phyloP scores from a whole-genome alignment of 2,797 vertebrate genomes.

The Tapera naevia region DNA sequence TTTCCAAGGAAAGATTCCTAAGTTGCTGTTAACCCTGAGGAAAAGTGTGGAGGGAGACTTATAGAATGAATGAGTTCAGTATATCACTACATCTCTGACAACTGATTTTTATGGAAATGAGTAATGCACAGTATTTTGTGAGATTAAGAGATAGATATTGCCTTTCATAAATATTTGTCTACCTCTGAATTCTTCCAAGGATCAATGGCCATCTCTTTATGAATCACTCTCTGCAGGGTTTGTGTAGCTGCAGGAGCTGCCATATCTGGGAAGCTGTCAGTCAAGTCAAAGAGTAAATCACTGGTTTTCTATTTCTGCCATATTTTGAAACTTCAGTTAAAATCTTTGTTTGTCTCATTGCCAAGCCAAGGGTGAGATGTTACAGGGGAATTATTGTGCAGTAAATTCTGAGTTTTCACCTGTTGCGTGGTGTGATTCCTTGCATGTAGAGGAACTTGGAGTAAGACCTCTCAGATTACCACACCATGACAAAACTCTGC shows the following conservation, averaged over 20 bases:
- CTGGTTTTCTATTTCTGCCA: neutral
- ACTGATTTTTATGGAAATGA: neutral
- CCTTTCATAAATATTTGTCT: slow-evolving; percentile 8
- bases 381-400: neutral
- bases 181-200: neutral
- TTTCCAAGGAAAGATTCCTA: neutral
- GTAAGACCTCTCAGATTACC: neutral
- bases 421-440: neutral
- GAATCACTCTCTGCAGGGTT: neutral
- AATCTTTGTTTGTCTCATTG: neutral
- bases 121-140: neutral
- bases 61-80: slow-evolving; percentile 14
- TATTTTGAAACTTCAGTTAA: neutral
- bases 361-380: neutral
- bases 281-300: neutral
- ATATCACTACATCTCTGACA: neutral
- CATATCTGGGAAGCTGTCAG: neutral
- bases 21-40: neutral
- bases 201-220: neutral
- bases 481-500: neutral
- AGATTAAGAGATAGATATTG: slow-evolving; percentile 3
- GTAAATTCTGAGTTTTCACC: neutral
- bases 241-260: neutral
- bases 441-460: neutral
- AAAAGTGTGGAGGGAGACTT: neutral